Percentiles rank a stretch among this genome's conserved stretches.
These are phyloP conservation scores for Limulus polyphemus DNA, from an alignment of 2,888 invertebrate species.

Conservation along the genomic window DNA sequence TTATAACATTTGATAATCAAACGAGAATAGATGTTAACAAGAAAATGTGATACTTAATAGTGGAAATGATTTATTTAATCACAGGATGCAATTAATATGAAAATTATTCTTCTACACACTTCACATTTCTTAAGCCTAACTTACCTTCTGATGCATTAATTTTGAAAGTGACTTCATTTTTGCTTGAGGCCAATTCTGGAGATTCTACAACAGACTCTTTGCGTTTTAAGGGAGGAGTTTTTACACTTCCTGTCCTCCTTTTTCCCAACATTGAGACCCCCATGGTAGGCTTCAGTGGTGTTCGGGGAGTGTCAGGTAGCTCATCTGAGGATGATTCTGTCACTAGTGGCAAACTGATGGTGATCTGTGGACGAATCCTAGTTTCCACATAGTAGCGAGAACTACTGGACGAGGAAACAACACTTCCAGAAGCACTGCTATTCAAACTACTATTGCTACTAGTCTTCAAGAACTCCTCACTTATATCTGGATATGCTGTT, in stretches of 20 bases:
- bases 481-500: not conserved
- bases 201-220: no score
- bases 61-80: no score
- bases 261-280: slow-evolving; percentile 36
- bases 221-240: no score
- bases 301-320: slow-evolving; percentile 18
- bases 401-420: slow-evolving; percentile 9
- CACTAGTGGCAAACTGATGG: slow-evolving; percentile 18
- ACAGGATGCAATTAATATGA: no score
- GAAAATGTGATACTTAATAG: no score
- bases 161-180: no score
- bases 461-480: slow-evolving; percentile 14
- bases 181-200: no score
- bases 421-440: slow-evolving; percentile 18
- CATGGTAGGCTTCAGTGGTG: slow-evolving; percentile 32
- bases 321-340: slow-evolving; percentile 10
- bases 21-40: no score
- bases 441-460: slow-evolving; percentile 21
- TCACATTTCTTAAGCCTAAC: no score
- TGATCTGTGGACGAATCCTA: slow-evolving; percentile 19
- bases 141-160: no score
- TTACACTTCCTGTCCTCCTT: slow-evolving; percentile 28
- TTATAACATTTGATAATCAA: no score
- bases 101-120: no score
- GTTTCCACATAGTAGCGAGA: slow-evolving; percentile 21